Conservation (phyloP, 2,888 invertebrate species). For the Ceratothoa steindachneri region DNA sequence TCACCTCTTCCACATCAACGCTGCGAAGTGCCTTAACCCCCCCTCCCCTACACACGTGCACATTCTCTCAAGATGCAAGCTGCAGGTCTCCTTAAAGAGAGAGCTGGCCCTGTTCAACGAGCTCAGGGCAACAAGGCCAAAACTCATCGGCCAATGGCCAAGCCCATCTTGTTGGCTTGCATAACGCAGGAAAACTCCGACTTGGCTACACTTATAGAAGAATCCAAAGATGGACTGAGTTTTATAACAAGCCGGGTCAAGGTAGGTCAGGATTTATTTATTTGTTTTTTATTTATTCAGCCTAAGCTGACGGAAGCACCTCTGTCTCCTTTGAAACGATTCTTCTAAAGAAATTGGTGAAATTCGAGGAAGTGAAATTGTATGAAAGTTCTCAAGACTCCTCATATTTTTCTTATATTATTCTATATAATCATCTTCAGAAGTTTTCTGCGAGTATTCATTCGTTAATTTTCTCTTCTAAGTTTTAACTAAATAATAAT, state of each 20-base stretch:
- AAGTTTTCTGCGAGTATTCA: no score
- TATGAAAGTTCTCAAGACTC: no score
- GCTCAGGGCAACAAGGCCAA: conserved; percentile 18
- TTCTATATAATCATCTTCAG: no score
- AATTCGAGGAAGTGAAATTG: no score
- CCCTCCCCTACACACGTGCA: no score
- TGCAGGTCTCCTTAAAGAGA: conserved; percentile 38
- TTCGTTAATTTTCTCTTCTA: no score
- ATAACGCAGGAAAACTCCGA: conserved; percentile 41
- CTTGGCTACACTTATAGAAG: conserved; percentile 33
- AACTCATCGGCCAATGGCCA: conserved; percentile 40
- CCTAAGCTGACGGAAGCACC: neutral
- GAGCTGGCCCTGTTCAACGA: neutral
- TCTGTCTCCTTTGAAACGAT: no score
- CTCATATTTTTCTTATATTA: no score
- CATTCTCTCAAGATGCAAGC: conserved; percentile 32
- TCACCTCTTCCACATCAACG: neutral
- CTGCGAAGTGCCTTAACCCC: neutral
- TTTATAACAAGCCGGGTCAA: conserved; percentile 33
- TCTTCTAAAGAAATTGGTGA: no score
- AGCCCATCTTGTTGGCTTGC: conserved; percentile 37
- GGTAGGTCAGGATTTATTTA: no score
- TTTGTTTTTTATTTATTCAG: neutral
- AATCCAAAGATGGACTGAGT: conserved; percentile 26
- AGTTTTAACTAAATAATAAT: no score